phyloP scores from a whole-genome alignment of 2,113 vertebrate genomes.

The Butorides virescens region DNA sequence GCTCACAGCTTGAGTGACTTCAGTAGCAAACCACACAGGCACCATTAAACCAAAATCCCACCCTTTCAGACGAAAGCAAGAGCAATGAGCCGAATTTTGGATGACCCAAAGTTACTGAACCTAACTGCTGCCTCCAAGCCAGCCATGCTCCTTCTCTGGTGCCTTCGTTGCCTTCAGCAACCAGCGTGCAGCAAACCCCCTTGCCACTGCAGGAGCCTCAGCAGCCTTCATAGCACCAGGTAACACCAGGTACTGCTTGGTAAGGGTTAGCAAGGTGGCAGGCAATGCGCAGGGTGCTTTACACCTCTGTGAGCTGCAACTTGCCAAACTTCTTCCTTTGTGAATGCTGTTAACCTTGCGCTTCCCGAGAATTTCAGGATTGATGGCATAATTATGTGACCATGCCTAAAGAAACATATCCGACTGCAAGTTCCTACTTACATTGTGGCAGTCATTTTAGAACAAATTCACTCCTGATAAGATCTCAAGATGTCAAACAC shows the following conservation, averaged over 20 bases:
- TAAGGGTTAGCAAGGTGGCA: background rate
- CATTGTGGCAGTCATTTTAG: background rate
- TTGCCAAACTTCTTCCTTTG: background rate
- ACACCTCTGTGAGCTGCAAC: background rate
- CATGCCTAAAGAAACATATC: background rate
- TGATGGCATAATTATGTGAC: background rate
- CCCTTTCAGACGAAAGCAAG: background rate
- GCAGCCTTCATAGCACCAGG: background rate
- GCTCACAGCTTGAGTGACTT: background rate
- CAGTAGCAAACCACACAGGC: background rate
- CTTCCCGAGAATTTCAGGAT: background rate
- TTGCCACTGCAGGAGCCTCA: accelerated
- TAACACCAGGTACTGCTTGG: background rate
- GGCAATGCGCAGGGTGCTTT: too few species aligned
- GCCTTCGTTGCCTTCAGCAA: background rate
- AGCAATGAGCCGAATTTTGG: too few species aligned
- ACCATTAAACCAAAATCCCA: background rate
- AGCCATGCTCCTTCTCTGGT: background rate
- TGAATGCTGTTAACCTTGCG: accelerated
- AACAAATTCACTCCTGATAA: background rate
- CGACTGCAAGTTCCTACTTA: background rate
- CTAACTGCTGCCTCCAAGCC: background rate
- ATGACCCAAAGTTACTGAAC: background rate
- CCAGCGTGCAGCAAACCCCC: accelerated
- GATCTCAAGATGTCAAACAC: background rate